Evolutionary conservation across 2,113 vertebrate species (phyloP).

Genomic region (Datnioides undecimradiatus): DNA sequence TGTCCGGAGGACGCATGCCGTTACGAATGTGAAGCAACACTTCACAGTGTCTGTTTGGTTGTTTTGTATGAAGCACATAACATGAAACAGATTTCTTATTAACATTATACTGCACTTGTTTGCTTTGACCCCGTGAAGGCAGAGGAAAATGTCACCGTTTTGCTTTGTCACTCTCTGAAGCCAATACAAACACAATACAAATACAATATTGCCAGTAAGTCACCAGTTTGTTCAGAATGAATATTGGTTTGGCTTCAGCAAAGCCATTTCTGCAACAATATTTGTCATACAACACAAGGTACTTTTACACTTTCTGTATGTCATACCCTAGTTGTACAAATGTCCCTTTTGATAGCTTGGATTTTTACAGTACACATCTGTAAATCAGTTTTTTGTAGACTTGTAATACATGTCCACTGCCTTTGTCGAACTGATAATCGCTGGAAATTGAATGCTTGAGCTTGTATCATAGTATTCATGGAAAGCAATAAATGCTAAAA

Average conservation of each 20-base stretch:
- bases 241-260: slow-evolving; percentile 31
- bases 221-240: slow-evolving; percentile 29
- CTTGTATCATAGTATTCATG: slow-evolving; percentile 97
- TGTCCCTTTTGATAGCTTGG: slow-evolving; percentile 96
- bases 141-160: slow-evolving; percentile 30
- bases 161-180: slow-evolving; percentile 44
- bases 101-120: slow-evolving; percentile 54
- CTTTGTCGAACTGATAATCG: slow-evolving; percentile 92
- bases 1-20: slow-evolving; percentile 20
- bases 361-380: slow-evolving; percentile 92
- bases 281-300: slow-evolving; percentile 42
- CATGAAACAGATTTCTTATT: slow-evolving; percentile 38
- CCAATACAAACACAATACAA: slow-evolving; percentile 41
- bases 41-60: slow-evolving; percentile 37
- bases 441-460: slow-evolving; percentile 95
- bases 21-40: slow-evolving; percentile 37
- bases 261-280: slow-evolving; percentile 28
- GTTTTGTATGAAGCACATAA: slow-evolving; percentile 59
- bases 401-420: slow-evolving; percentile 95
- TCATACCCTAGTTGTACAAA: slow-evolving; percentile 87
- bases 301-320: slow-evolving; percentile 62
- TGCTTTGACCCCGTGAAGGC: slow-evolving; percentile 35
- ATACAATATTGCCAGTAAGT: slow-evolving; percentile 37
- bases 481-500: slow-evolving; percentile 98
- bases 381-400: slow-evolving; percentile 95